Evolutionary conservation across 2,888 invertebrate species (phyloP).

Genomic region (Leucania comma): DNA sequence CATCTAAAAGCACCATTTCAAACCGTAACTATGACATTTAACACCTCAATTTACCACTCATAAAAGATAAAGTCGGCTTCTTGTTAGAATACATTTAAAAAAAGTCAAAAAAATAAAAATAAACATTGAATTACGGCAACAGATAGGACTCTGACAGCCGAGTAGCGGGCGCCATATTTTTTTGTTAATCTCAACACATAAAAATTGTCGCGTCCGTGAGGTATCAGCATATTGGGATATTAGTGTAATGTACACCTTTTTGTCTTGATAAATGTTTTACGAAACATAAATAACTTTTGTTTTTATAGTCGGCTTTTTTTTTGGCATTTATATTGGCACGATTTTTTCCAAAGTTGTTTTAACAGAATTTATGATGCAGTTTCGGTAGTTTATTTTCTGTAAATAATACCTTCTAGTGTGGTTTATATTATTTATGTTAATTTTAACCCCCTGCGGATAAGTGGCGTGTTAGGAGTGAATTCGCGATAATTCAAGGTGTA

Average conservation of each 20-base stretch:
- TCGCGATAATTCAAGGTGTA: slow-evolving; percentile 21
- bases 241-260: slow-evolving; percentile 66
- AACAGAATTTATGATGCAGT: slow-evolving; percentile 48
- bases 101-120: slow-evolving; percentile 75
- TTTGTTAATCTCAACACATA: slow-evolving; percentile 73
- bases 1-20: slow-evolving; percentile 61
- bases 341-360: slow-evolving; percentile 45
- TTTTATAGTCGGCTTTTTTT: slow-evolving; percentile 42
- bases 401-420: slow-evolving; percentile 26
- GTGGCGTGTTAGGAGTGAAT: slow-evolving; percentile 22
- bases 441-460: slow-evolving; percentile 23
- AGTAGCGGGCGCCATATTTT: slow-evolving; percentile 71
- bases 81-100: slow-evolving; percentile 68
- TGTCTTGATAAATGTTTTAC: slow-evolving; percentile 66
- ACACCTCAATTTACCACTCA: slow-evolving; percentile 79
- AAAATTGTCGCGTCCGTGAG: slow-evolving; percentile 70
- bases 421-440: slow-evolving; percentile 32
- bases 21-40: slow-evolving; percentile 67
- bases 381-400: slow-evolving; percentile 30
- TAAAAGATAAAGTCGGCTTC: slow-evolving; percentile 77
- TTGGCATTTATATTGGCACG: slow-evolving; percentile 57
- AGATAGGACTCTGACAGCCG: slow-evolving; percentile 78
- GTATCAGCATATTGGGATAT: slow-evolving; percentile 72
- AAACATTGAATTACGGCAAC: slow-evolving; percentile 77
- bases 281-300: slow-evolving; percentile 63